Evolutionary conservation across 1,140 invertebrate genomes (phyloP), one percentile per base, ranked within the genome.

Genomic region (Zaprionus camerounensis): DNA sequence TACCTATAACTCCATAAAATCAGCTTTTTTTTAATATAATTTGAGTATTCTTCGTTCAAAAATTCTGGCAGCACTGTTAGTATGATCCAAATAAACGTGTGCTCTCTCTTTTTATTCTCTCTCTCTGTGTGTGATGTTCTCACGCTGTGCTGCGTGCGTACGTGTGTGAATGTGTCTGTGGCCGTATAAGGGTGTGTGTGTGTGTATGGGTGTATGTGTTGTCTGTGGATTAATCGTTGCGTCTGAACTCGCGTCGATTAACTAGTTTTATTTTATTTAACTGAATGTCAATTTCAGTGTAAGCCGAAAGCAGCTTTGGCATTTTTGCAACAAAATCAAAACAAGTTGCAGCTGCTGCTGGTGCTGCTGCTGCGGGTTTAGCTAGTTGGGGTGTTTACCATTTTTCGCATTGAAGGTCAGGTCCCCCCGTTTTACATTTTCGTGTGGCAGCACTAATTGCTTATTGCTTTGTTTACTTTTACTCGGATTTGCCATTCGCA

Each of bases 211-310:
- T 63, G 41, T 59, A 15, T 28, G 62, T 66, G 38, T 71, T 57
- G 57, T 71, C 44, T 78, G 65, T 77, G 80, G 44, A 56, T 68
- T 72, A 67, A 77, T 76, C 74, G 69, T 62, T 64, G 17, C 56
- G 66, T 76, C 65, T 70, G 64, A 83, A 76, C 58, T 61, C 57
- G 75, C 57, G 75, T 61, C 64, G 75, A 84, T 84, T 85, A 88
- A 90, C 84, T 79, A 80, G 85, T 87, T 85, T 90, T 84, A 69
- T 81, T 90, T 81, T 57, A 73, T 59, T 79, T 85, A 67, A 78
- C 78, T 85, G 84, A 88, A 88, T 88, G 84, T 90, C 84, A 90
- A 90, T 87, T 88, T 84, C 85, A 81, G 84, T 90, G 86, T 76
- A 86, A 80, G 85, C 86, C 79, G 82, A 80, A 80, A 71, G 61